Evolutionary conservation across 2,888 invertebrate species (phyloP).

Genomic region (Hydriomena furcata): DNA sequence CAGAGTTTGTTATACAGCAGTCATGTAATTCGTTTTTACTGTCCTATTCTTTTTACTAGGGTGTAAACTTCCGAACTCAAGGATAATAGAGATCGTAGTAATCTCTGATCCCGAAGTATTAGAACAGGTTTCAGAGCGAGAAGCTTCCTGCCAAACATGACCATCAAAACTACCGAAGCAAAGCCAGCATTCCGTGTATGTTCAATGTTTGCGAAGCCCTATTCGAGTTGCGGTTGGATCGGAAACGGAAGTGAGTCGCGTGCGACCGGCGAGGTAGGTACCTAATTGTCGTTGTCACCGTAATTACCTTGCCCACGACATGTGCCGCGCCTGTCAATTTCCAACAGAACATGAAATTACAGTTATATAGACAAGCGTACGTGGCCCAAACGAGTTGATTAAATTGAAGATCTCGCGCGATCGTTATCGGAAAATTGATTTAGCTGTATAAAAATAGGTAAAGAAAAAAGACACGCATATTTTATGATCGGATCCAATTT

Average conservation of each 20-base stretch:
- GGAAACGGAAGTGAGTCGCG: slow-evolving; percentile 77
- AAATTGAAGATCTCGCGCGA: slow-evolving; percentile 2
- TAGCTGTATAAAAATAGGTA: not conserved
- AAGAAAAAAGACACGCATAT: not conserved
- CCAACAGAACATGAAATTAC: slow-evolving; percentile 44
- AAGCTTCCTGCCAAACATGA: slow-evolving; percentile 6
- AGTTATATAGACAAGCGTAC: slow-evolving; percentile 32
- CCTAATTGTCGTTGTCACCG: slow-evolving; percentile 69
- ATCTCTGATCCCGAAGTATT: not conserved
- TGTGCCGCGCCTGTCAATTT: slow-evolving; percentile 45
- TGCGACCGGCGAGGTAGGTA: slow-evolving; percentile 46
- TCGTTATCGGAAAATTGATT: slow-evolving; percentile 8
- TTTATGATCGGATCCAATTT: not conserved
- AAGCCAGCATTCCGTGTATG: slow-evolving; percentile 5
- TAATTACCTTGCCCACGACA: slow-evolving; percentile 56
- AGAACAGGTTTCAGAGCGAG: not conserved
- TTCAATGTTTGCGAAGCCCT: slow-evolving; percentile 34
- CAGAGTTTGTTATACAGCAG: no score
- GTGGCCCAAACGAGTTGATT: slow-evolving; percentile 10
- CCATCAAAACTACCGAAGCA: slow-evolving; percentile 5
- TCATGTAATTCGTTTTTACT: no score
- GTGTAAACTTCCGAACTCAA: not conserved
- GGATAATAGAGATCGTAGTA: not conserved
- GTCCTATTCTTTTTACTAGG: slow-evolving; percentile 1
- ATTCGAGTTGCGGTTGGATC: slow-evolving; percentile 60